These are phyloP conservation scores for Tridacna gigas DNA, from an alignment of 2,888 invertebrate species.

Conservation along the genomic window DNA sequence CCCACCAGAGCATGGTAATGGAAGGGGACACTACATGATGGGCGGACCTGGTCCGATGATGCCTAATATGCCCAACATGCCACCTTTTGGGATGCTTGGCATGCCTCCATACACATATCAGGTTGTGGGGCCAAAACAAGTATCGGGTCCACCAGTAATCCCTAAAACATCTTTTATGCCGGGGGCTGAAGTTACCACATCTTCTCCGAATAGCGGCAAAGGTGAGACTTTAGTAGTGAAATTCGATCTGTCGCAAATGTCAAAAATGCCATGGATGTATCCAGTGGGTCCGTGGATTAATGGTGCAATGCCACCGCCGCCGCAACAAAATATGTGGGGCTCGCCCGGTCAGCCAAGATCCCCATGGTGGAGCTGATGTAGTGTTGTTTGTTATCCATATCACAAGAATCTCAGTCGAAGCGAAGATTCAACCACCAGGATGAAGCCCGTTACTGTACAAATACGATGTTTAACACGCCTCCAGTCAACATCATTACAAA, in stretches of 20 bases:
- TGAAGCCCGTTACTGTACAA: no score
- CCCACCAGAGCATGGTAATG: not conserved
- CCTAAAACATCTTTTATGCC: no score
- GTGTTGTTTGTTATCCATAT: not conserved
- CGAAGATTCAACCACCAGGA: no score
- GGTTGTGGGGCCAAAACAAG: no score
- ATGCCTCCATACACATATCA: not conserved
- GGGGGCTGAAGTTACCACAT: no score
- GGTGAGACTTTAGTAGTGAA: not conserved
- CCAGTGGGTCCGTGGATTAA: not conserved
- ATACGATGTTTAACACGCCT: no score
- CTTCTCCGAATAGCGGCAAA: no score
- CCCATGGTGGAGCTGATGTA: not conserved
- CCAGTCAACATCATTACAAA: no score
- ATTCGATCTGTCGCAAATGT: not conserved
- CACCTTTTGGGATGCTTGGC: not conserved
- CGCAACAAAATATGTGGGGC: slow-evolving; percentile 4
- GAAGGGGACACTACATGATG: slow-evolving; percentile 9
- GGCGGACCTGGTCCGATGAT: slow-evolving; percentile 11
- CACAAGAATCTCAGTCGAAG: no score
- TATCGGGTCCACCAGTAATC: no score
- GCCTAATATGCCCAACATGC: not conserved
- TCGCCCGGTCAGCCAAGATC: not conserved
- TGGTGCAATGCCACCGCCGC: not conserved
- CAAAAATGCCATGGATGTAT: slow-evolving; percentile 1